Base-by-base conservation (phyloP, 30 jellyfish, hydroid and myxozoan genomes). In the Hydra vulgaris region DNA sequence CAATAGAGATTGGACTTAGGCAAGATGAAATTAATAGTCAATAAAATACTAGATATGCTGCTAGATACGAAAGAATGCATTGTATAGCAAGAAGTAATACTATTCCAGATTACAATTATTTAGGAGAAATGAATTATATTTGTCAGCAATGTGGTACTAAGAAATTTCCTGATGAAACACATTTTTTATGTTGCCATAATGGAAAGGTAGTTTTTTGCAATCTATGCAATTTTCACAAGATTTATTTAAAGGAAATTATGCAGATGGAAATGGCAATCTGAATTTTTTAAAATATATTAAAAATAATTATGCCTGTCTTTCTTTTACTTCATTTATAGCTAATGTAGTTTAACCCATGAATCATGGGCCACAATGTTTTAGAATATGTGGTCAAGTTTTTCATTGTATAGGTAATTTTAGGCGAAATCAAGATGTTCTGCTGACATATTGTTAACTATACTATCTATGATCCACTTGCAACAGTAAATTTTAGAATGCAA, bases 321-420 rank as follows among this genome's bases (percentile, higher is more conserved):
- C 76, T 21, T 70, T 70, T 70, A 18, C 27, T 70, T 70, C 76
- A 70, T 70, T 70, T 70, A 18, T 8, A 21, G 76, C 76, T 70
- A 70, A 70, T 22, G 27, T 40, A 40, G 61, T 40, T 40, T 18
- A 22, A 70, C 76, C 76, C 27, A 22, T 24, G 76, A 24, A 24
- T 22, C 25, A 70, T 70, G 76, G 76, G 25, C 76, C 76, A 17
- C 76, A 15, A 70, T 70, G 76, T 70, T 70, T 70, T 70, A 70
- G 76, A 70, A 22, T 70, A 24, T 70, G 76, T 70, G 76, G 76
- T 21, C 76, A 70, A 70, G 27, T 70, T 70, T 70, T 21, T 70
- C 76, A 70, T 70, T 18, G 18, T 22, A 24, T 24, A 21, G 76
- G 76, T 24, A 21, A 24, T 24, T 17, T 70, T 8, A 22, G 27